These are phyloP conservation scores for Melinaea marsaeus DNA, from an alignment of 2,888 invertebrate species.

Conservation along the genomic window DNA sequence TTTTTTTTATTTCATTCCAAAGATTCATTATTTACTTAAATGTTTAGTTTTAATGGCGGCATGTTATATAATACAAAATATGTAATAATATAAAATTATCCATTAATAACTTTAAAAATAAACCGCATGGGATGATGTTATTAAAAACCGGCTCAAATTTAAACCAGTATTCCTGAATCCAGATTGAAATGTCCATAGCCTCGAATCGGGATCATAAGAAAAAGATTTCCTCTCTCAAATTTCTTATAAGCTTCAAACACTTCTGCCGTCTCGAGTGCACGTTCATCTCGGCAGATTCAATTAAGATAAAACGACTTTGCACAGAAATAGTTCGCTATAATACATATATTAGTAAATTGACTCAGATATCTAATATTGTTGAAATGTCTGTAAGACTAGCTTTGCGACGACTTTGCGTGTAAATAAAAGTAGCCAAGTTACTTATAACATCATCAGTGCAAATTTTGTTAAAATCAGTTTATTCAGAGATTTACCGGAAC, in stretches of 20 bases:
- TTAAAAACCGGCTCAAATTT: constrained; percentile 44
- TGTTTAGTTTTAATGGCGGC: constrained; percentile 33
- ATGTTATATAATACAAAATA: too few relatives aligned
- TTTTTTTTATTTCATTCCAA: constrained; percentile 40
- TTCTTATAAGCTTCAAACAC: constrained; percentile 47
- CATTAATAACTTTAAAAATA: constrained; percentile 13
- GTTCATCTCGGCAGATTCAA: constrained; percentile 59
- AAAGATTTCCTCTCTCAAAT: constrained; percentile 55
- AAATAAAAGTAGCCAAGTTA: too few relatives aligned
- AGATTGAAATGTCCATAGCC: constrained; percentile 61
- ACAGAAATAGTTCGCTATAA: constrained; percentile 46
- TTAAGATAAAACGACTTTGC: constrained; percentile 62
- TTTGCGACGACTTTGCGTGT: too few relatives aligned
- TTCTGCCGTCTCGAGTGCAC: constrained; percentile 51
- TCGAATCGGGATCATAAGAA: constrained; percentile 44
- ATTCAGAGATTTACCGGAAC: too few relatives aligned
- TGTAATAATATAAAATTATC: too few relatives aligned
- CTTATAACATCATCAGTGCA: too few relatives aligned
- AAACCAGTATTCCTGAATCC: constrained; percentile 58
- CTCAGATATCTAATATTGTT: too few relatives aligned
- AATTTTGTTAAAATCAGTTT: too few relatives aligned
- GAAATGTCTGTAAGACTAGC: too few relatives aligned
- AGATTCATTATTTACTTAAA: constrained; percentile 40
- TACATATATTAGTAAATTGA: neutral
- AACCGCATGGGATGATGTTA: constrained; percentile 26